Evolutionary conservation across 2,888 invertebrate genomes (phyloP).

Genomic region (Molanna angustata): DNA sequence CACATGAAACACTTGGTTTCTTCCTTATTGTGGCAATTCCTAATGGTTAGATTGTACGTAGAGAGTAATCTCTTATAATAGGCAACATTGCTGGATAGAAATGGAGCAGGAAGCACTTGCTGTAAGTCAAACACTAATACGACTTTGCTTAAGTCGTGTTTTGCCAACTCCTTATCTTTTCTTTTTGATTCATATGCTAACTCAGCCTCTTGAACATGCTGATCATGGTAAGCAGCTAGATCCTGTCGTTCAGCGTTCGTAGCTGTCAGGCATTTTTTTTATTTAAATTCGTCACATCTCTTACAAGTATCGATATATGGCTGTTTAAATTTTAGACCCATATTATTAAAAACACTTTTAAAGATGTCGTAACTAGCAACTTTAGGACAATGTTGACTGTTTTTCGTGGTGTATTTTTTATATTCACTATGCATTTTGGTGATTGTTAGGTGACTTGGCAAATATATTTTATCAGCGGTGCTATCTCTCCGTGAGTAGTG

Average conservation of each 20-base stretch:
- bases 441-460: neutral
- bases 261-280: neutral
- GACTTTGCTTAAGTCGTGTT: too few species aligned
- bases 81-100: neutral
- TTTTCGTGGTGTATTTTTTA: neutral
- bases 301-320: slow-evolving; percentile 2
- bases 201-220: slow-evolving; percentile 1
- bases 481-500: neutral
- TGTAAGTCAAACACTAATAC: neutral
- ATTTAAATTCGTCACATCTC: slow-evolving; percentile 2
- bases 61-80: slow-evolving; percentile 1
- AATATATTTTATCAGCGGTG: neutral
- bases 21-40: neutral
- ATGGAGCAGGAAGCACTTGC: neutral
- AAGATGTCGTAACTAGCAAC: neutral
- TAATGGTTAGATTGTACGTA: neutral
- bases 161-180: neutral
- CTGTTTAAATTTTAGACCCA: neutral
- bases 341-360: neutral
- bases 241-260: neutral
- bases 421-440: neutral
- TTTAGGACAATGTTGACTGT: neutral
- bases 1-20: neutral
- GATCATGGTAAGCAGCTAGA: neutral
- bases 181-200: neutral